phyloP scores from a whole-genome alignment of 2,797 vertebrate species.

The Natrix natrix region DNA sequence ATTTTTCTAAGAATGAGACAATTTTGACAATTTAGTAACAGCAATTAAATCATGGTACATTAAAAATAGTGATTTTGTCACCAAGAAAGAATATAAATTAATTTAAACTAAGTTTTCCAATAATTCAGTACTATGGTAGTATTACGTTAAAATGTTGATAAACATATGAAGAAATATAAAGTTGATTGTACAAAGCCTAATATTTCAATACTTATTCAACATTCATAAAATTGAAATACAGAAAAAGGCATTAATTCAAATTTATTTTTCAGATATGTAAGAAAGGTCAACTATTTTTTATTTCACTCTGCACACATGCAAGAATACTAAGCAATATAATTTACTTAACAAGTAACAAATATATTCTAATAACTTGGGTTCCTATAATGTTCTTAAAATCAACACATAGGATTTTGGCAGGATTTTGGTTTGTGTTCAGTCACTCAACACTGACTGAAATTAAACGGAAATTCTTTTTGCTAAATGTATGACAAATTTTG shows the following conservation, averaged over 20 bases:
- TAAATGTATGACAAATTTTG: not conserved
- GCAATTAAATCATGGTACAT: not conserved
- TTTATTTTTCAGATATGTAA: not conserved
- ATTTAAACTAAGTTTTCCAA: not conserved
- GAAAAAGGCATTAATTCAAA: not conserved
- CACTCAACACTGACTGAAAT: not conserved
- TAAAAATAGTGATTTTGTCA: not conserved
- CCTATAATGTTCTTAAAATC: not conserved
- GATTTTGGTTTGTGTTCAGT: not conserved
- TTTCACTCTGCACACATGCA: not conserved
- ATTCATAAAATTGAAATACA: not conserved
- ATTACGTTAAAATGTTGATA: not conserved
- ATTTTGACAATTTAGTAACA: not conserved
- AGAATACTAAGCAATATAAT: not conserved
- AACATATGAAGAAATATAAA: not conserved
- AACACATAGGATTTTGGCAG: not conserved
- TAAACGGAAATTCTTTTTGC: not conserved
- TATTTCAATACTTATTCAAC: not conserved
- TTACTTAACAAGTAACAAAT: not conserved
- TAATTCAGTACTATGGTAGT: not conserved
- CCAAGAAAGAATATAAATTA: not conserved
- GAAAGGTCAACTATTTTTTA: not conserved
- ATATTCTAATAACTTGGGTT: not conserved
- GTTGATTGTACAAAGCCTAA: not conserved
- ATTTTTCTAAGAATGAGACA: not conserved